phyloP scores from a whole-genome alignment of 2,113 vertebrate species.

The Spilogale gracilis region DNA sequence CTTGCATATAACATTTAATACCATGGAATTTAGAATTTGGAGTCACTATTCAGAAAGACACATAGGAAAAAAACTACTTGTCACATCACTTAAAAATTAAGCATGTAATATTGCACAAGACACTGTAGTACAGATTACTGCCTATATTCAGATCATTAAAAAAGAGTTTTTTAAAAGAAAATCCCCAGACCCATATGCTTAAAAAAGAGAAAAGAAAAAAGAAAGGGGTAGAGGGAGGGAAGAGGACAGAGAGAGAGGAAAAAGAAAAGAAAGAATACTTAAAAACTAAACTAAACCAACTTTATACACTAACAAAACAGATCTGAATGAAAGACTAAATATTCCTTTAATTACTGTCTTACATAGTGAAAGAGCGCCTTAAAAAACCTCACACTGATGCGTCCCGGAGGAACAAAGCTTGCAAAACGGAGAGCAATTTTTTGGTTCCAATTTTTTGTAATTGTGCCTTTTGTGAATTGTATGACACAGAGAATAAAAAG shows the following conservation, averaged over 20 bases:
- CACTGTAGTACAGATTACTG: background rate
- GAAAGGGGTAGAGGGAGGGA: background rate
- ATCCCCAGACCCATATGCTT: background rate
- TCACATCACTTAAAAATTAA: background rate
- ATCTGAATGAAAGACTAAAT: background rate
- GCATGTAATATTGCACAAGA: background rate
- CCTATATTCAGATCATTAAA: background rate
- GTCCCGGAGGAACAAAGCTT: slow-evolving; percentile 14
- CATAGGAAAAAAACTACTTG: background rate
- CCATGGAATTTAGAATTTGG: background rate
- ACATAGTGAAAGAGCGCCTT: background rate
- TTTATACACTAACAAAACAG: slow-evolving; percentile 6
- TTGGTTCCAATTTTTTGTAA: background rate
- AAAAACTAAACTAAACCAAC: slow-evolving; percentile 1
- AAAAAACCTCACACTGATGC: background rate
- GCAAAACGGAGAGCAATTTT: background rate
- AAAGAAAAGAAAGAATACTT: background rate
- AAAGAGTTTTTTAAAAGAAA: background rate
- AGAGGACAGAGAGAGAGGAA: no score
- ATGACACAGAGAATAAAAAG: background rate
- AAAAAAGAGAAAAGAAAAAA: background rate
- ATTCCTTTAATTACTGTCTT: background rate
- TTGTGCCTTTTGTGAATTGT: background rate
- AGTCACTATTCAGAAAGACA: slow-evolving; percentile 37
- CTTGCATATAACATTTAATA: background rate